A percentile compares a stretch with the other conserved stretches of the same genome.
Conservation (phyloP, 2,113 vertebrate genomes). For the Cryptotis parvus region DNA sequence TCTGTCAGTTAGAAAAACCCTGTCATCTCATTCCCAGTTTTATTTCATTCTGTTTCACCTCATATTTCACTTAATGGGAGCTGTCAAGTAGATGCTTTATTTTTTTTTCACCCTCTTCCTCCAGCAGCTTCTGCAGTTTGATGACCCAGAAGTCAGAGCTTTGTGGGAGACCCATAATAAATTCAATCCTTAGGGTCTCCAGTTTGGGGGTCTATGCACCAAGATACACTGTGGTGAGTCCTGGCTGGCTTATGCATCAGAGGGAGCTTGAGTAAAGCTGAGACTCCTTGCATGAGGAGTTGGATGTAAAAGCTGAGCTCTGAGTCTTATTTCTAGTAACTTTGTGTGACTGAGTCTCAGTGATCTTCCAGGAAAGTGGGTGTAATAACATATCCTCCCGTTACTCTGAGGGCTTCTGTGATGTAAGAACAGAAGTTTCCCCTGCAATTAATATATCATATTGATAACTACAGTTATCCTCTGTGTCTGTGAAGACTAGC, state of each 20-base stretch:
- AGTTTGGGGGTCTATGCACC: not conserved
- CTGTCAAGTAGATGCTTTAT: slow-evolving; percentile 78
- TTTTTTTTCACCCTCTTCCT: not conserved
- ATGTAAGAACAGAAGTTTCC: not conserved
- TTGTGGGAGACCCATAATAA: slow-evolving; percentile 24
- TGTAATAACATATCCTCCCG: not conserved
- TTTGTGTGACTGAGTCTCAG: not conserved
- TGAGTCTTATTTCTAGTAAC: not conserved
- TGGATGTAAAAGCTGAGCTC: not conserved
- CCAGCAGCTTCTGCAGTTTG: slow-evolving; percentile 46
- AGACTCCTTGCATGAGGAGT: not conserved
- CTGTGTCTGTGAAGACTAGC: not conserved
- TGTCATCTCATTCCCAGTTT: slow-evolving; percentile 78
- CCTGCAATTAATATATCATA: not conserved
- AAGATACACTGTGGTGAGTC: not conserved
- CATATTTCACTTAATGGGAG: slow-evolving; percentile 77
- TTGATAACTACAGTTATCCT: not conserved
- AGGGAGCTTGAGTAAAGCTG: too few species aligned
- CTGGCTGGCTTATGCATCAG: not conserved
- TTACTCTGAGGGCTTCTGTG: not conserved
- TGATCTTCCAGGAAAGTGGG: not conserved
- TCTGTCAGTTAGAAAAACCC: slow-evolving; percentile 72
- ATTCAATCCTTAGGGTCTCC: not conserved
- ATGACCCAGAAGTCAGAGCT: slow-evolving; percentile 65
- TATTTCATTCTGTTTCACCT: slow-evolving; percentile 78